Evolutionary conservation across 2,888 invertebrate genomes (phyloP), one percentile per base, ranked within the genome.

Genomic region (Lithophane leautieri): DNA sequence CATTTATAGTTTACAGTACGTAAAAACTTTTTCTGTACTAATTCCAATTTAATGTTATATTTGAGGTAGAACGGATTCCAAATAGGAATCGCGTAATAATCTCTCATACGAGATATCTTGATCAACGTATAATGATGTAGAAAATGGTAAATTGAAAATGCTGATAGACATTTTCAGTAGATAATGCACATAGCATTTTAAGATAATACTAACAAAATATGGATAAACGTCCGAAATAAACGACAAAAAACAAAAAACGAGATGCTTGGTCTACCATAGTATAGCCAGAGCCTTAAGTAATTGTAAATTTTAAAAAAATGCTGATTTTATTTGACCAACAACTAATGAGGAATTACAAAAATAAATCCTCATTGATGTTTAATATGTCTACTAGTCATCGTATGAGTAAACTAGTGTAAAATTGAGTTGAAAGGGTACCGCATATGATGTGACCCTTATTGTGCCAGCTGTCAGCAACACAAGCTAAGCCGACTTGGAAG

Each of bases 391-490:
- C 34, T 34, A 34, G 34, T 22, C 22, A 54, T 28, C 4, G n/a
- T 22, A 22, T 34, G 11, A 50, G 28, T 70, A 11, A 28, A 25
- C 16, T 34, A 19, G 7, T 25, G 14, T 58, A 11, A 11, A 77
- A 56, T 19, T 11, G 1, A 63, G 34, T 19, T 28, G 25, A 28
- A 79, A n/a, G 22, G 12, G 28, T 25, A 47, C 0, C n/a, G 16
- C 14, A 0, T 52, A 58, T 22, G 65, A 65, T 52, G 42, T 54
- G 25, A 62, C 25, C 9, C n/a, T 3, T 50, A 44, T n/a, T n/a
- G 28, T n/a, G 7, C n/a, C 52, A 82, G 52, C 44, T 68, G 61
- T 66, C 16, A 14, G 25, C 7, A 61, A 42, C 9, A 44, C 7
- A 58, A 19, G 52, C 22, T 54, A 28, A 63, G 19, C 34, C n/a